Percentiles rank a stretch among this genome's conserved stretches.
phyloP scores from a whole-genome alignment of 1,140 invertebrate genomes.

The Cotesia glomerata region DNA sequence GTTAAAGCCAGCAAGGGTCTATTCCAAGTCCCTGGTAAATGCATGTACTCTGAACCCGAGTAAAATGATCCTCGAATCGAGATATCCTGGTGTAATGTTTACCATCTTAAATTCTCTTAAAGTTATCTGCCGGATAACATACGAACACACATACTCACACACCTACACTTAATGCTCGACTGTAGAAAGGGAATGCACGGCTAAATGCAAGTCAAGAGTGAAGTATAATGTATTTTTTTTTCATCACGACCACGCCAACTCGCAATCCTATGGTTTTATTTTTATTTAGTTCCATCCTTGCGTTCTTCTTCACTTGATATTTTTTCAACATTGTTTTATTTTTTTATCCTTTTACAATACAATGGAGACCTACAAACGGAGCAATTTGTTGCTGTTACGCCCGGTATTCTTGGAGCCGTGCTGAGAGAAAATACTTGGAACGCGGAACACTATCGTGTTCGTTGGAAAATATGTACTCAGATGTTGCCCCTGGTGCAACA shows the following conservation, averaged over 20 bases:
- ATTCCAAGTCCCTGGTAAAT: neutral
- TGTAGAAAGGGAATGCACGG: neutral
- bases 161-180: slow-evolving; percentile 1
- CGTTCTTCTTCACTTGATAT: slow-evolving; percentile 29
- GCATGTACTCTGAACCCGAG: neutral
- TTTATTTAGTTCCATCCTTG: slow-evolving; percentile 24
- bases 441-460: slow-evolving; percentile 42
- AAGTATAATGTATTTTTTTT: neutral
- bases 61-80: slow-evolving; percentile 13
- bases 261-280: slow-evolving; percentile 2
- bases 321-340: slow-evolving; percentile 31
- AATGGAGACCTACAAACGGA: slow-evolving; percentile 45
- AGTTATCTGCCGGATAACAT: neutral
- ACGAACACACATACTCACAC: neutral
- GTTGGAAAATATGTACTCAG: slow-evolving; percentile 23
- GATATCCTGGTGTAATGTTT: slow-evolving; percentile 14
- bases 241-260: slow-evolving; percentile 12
- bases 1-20: too few species aligned
- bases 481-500: slow-evolving; percentile 17
- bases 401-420: slow-evolving; percentile 43
- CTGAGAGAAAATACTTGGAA: slow-evolving; percentile 42
- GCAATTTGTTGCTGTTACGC: slow-evolving; percentile 48
- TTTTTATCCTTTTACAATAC: slow-evolving; percentile 32
- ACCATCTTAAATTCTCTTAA: neutral
- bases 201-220: neutral